These are phyloP conservation scores for Microcebus murinus DNA, from an alignment of 2,113 vertebrate species.

Conservation along the genomic window DNA sequence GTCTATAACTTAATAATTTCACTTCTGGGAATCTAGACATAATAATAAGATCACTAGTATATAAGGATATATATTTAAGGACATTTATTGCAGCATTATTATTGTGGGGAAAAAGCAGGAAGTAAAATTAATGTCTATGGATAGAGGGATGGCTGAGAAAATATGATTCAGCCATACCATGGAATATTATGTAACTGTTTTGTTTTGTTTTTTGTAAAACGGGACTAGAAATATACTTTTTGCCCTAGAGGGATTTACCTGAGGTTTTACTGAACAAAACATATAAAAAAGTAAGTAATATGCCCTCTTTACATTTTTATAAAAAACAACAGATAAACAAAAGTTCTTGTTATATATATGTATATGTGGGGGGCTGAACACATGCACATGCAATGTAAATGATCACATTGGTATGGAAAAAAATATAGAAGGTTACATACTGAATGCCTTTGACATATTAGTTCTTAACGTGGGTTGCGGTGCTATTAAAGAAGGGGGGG, in stretches of 20 bases:
- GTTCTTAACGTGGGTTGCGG: background rate
- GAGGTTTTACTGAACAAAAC: constrained; percentile 18
- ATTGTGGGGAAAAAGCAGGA: background rate
- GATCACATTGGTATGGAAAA: background rate
- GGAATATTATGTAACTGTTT: constrained; percentile 33
- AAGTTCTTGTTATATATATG: background rate
- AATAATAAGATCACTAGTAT: background rate
- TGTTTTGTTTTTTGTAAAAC: background rate
- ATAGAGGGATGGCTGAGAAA: background rate
- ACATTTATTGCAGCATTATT: constrained; percentile 22
- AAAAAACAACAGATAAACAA: background rate
- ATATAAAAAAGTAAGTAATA: background rate
- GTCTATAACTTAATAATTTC: background rate
- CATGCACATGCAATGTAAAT: background rate
- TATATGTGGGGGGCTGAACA: background rate
- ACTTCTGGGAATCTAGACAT: background rate
- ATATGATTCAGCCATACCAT: background rate
- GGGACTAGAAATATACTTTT: constrained; percentile 1
- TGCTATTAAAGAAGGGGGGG: background rate
- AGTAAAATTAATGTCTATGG: constrained; percentile 37
- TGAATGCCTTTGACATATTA: background rate
- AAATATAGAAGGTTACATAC: background rate
- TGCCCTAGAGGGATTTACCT: background rate
- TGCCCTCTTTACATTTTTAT: constrained; percentile 16
- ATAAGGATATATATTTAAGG: constrained; percentile 1